phyloP scores from a whole-genome alignment of 1,140 invertebrate genomes.

The Drosophila murphyi region DNA sequence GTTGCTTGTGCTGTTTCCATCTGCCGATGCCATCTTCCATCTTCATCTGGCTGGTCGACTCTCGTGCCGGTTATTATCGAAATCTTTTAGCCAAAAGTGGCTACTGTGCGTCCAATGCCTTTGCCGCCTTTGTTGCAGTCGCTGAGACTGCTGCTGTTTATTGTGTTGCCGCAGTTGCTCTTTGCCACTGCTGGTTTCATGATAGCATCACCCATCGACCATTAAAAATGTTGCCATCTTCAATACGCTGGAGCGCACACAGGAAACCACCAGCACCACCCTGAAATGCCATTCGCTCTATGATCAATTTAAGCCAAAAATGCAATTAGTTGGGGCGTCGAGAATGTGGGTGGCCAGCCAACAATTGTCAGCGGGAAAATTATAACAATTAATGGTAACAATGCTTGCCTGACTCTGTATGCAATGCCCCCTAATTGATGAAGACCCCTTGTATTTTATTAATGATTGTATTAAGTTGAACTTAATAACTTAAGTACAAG shows the following conservation, averaged over 20 bases:
- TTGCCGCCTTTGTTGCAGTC: slow-evolving; percentile 18
- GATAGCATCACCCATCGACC: slow-evolving; percentile 31
- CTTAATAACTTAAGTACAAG: no score
- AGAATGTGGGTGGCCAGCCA: slow-evolving; percentile 22
- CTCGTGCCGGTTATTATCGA: slow-evolving; percentile 60
- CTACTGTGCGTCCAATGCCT: slow-evolving; percentile 60
- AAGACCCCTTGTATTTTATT: neutral
- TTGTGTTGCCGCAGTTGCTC: slow-evolving; percentile 33
- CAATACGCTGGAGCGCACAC: neutral
- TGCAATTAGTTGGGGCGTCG: slow-evolving; percentile 30
- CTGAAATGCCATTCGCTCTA: slow-evolving; percentile 33
- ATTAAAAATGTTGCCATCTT: slow-evolving; percentile 33
- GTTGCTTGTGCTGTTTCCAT: slow-evolving; percentile 6
- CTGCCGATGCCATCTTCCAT: slow-evolving; percentile 4
- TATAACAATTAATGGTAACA: neutral
- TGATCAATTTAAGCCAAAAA: slow-evolving; percentile 38
- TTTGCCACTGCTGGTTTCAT: slow-evolving; percentile 12
- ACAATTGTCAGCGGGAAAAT: slow-evolving; percentile 4
- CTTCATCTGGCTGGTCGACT: slow-evolving; percentile 31
- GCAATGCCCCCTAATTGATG: neutral
- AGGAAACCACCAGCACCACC: slow-evolving; percentile 24
- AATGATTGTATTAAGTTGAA: neutral
- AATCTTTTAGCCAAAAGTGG: slow-evolving; percentile 76
- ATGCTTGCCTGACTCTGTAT: neutral
- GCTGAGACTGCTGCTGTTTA: slow-evolving; percentile 19